Conservation (phyloP, 2,113 vertebrate genomes). For the Emydura subglobosa region DNA sequence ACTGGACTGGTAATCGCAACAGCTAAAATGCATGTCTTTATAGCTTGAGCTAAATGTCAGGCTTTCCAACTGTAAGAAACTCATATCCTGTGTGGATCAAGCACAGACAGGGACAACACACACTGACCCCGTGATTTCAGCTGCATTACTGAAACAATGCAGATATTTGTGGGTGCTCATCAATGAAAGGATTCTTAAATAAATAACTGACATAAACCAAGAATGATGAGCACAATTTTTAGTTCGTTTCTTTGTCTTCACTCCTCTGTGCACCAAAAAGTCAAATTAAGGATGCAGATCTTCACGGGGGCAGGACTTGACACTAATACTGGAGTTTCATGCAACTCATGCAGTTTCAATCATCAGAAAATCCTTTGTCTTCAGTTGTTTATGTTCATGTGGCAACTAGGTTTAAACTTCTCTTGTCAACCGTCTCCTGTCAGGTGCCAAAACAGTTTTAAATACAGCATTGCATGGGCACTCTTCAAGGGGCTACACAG, state of each 20-base stretch:
- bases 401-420: neutral
- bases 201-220: neutral
- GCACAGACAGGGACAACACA: neutral
- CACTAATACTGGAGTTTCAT: neutral
- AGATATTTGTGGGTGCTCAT: neutral
- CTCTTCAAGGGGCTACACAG: neutral
- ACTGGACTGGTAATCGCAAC: neutral
- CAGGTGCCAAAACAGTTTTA: constrained; percentile 27
- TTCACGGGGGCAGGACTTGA: neutral
- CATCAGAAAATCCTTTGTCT: neutral
- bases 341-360: neutral
- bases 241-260: neutral
- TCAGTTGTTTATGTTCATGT: neutral
- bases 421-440: neutral
- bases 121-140: neutral
- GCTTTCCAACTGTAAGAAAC: neutral
- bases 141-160: neutral
- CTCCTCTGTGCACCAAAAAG: neutral
- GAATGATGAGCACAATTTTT: neutral
- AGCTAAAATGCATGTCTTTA: neutral
- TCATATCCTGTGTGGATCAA: neutral
- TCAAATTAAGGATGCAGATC: neutral
- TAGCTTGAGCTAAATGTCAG: neutral
- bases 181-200: neutral
- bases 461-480: neutral